Evolutionary conservation across 2,888 invertebrate genomes (phyloP), one percentile per base, ranked within the genome.

Genomic region (Cheilosia scutellata): DNA sequence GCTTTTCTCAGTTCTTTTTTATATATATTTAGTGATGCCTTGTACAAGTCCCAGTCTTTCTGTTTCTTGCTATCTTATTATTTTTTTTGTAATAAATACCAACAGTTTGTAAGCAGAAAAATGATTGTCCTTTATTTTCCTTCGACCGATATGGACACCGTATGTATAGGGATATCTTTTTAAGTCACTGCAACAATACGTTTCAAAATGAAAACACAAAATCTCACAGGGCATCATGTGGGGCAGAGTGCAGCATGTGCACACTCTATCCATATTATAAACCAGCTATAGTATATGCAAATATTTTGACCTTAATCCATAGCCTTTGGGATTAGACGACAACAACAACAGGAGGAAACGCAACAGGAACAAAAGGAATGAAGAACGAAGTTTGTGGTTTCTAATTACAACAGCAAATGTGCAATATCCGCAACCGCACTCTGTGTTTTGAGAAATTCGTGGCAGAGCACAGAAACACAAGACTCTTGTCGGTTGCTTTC

Each of bases 331-430:
- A 57, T 55, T 57, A 47, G 13, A 40, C 1, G 65, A n/a, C 29
- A 31, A 20, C 5, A 25, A 25, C 74, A 75, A 55, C 29, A 47
- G 16, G n/a, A 55, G 13, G 31, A 37, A 33, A 29, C 42, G 47
- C 58, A 65, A 78, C 47, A 55, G 62, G 55, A n/a, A 25, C 53
- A 47, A 55, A 37, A 31, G 13, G 40, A 63, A 62, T 31, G 33
- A 5, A 20, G 70, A 70, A 40, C 70, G 40, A 71, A 82, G 70
- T 42, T 58, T 37, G 33, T 58, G 65, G 76, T 65, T 76, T 82
- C 44, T 76, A 76, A 82, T 82, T 82, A 71, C 44, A 58, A 76
- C 20, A 71, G 37, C 9, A 37, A 11, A 65, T 58, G 42, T 53
- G 55, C 76, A 82, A 53, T 51, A 42, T 68, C 63, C 63, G 40